phyloP scores from a whole-genome alignment of 1,140 invertebrate species.

The Drosophila lini region DNA sequence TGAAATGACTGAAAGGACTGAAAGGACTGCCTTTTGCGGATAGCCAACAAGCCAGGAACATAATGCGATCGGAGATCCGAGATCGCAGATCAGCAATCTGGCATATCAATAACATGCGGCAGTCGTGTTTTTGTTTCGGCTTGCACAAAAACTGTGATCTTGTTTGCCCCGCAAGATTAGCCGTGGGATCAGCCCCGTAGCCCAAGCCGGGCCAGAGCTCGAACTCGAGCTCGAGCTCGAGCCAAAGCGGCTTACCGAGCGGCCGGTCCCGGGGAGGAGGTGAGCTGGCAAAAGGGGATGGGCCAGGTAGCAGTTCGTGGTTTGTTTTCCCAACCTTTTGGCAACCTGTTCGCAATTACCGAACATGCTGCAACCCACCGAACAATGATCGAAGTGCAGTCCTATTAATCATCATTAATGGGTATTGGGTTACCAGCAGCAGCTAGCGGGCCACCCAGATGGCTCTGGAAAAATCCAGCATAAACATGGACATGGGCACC shows the following conservation, averaged over 20 bases:
- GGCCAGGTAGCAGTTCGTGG: conserved; percentile 53
- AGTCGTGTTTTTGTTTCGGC: conserved; percentile 60
- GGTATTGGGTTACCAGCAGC: conserved; percentile 63
- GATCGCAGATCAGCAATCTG: conserved; percentile 49
- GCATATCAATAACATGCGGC: conserved; percentile 74
- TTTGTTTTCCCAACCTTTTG: conserved; percentile 52
- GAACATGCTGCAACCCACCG: conserved; percentile 74
- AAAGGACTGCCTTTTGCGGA: conserved; percentile 71
- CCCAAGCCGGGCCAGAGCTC: conserved; percentile 2
- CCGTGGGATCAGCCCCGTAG: conserved; percentile 54
- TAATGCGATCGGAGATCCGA: conserved; percentile 50
- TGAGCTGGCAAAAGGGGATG: conserved; percentile 39
- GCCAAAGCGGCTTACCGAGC: conserved; percentile 71
- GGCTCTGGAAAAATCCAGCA: conserved; percentile 15
- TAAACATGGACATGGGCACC: conserved; percentile 33
- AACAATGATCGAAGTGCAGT: conserved; percentile 32
- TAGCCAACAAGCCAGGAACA: conserved; percentile 64
- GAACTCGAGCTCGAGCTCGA: conserved; percentile 33
- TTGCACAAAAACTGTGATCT: conserved; percentile 77
- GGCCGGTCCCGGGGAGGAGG: neutral
- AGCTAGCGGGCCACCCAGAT: conserved; percentile 22
- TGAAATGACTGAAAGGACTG: conserved; percentile 35
- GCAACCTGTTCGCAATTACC: conserved; percentile 73
- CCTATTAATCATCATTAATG: conserved; percentile 77
- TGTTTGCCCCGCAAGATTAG: conserved; percentile 77